These are phyloP conservation scores for Mizuhopecten yessoensis DNA, from an alignment of 1,140 invertebrate species.

Conservation along the genomic window DNA sequence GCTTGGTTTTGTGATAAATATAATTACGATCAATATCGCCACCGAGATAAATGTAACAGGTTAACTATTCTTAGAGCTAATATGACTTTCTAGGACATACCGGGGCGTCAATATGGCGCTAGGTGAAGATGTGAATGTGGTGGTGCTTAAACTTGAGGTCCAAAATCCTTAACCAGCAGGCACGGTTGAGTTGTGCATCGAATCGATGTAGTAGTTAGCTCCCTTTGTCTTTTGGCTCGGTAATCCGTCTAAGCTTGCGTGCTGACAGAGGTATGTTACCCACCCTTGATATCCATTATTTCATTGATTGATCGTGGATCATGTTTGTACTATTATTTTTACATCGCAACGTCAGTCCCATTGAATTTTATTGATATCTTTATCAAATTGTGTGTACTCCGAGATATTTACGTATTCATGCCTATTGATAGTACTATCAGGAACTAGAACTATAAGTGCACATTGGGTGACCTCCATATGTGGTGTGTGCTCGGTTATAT, in stretches of 20 bases:
- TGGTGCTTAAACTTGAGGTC: not conserved
- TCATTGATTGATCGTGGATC: not conserved
- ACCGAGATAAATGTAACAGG: not conserved
- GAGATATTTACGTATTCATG: not conserved
- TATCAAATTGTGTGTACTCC: not conserved
- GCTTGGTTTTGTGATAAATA: slow-evolving; percentile 20
- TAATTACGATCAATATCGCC: not conserved
- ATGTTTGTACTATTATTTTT: not conserved
- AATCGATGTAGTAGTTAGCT: not conserved
- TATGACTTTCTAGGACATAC: too few relatives aligned
- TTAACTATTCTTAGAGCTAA: too few relatives aligned
- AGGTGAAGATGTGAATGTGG: not conserved
- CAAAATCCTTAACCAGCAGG: not conserved
- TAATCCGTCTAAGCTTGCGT: not conserved
- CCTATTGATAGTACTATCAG: not conserved
- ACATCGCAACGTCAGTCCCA: not conserved
- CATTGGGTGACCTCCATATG: not conserved
- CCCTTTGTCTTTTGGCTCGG: not conserved
- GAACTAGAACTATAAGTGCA: not conserved
- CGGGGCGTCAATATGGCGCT: too few relatives aligned
- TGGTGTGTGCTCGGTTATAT: not conserved
- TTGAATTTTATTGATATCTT: not conserved
- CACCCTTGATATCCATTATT: not conserved
- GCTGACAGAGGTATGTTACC: not conserved
- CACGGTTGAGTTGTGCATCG: too few relatives aligned